These are phyloP conservation scores for Callimorpha dominula DNA, from an alignment of 2,888 invertebrate genomes.

Conservation along the genomic window DNA sequence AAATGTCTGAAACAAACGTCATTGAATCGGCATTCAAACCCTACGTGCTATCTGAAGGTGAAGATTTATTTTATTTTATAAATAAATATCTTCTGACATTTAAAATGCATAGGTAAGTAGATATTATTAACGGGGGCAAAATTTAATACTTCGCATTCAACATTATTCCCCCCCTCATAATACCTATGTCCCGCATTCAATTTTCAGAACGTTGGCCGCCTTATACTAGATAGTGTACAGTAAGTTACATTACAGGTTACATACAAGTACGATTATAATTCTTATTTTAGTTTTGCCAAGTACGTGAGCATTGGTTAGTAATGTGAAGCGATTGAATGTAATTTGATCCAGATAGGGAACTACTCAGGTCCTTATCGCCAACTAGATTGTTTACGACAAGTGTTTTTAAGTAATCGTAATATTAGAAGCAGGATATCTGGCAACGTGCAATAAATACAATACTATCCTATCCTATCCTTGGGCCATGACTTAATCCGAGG, in stretches of 20 bases:
- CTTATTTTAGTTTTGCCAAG: neutral
- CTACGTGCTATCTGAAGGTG: too few relatives aligned
- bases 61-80: too few relatives aligned
- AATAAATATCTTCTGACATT: too few relatives aligned
- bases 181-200: too few relatives aligned
- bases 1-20: too few relatives aligned
- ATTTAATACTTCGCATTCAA: too few relatives aligned
- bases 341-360: slow-evolving; percentile 5
- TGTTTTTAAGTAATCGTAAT: neutral
- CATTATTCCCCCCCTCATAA: too few relatives aligned
- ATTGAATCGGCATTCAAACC: too few relatives aligned
- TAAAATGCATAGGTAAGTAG: too few relatives aligned
- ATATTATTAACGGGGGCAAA: too few relatives aligned
- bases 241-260: too few relatives aligned
- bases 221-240: neutral
- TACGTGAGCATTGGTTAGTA: neutral
- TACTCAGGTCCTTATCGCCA: neutral
- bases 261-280: neutral
- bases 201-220: too few relatives aligned
- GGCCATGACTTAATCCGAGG: neutral
- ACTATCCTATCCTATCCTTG: neutral
- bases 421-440: neutral
- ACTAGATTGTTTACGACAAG: neutral
- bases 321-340: slow-evolving; percentile 7
- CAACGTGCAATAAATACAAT: neutral